phyloP scores from a whole-genome alignment of 2,888 invertebrate species.

The Isoperla grammatica region DNA sequence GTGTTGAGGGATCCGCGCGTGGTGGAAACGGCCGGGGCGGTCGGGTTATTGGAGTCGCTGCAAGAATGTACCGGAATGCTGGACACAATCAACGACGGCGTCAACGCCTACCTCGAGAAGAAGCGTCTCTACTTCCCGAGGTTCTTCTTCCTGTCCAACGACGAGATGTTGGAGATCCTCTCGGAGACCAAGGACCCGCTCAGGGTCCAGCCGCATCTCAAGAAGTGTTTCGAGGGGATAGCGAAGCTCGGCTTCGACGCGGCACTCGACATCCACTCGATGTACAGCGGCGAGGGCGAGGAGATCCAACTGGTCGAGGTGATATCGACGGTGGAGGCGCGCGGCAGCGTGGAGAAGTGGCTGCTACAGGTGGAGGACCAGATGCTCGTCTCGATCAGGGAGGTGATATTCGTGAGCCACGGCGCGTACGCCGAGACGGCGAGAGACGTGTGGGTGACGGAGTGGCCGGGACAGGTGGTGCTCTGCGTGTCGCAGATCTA shows the following conservation, averaged over 20 bases:
- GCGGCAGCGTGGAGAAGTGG: conserved; percentile 85
- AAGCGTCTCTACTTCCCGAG: conserved; percentile 74
- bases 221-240: conserved; percentile 86
- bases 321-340: conserved; percentile 64
- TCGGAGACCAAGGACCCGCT: conserved; percentile 84
- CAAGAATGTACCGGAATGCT: conserved; percentile 60
- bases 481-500: conserved; percentile 73
- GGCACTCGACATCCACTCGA: conserved; percentile 64
- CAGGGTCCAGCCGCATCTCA: conserved; percentile 77
- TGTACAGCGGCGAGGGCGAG: conserved; percentile 74
- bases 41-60: conserved; percentile 65
- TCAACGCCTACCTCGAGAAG: conserved; percentile 76
- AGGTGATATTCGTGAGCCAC: conserved; percentile 61
- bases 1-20: conserved; percentile 60
- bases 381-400: conserved; percentile 67
- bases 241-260: conserved; percentile 65
- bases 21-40: conserved; percentile 58
- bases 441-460: conserved; percentile 64
- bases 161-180: conserved; percentile 84
- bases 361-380: conserved; percentile 66
- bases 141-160: conserved; percentile 87
- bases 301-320: conserved; percentile 55
- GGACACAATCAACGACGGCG: conserved; percentile 77
- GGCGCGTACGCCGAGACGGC: conserved; percentile 54
- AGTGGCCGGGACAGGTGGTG: conserved; percentile 80